Conservation (phyloP, 2,113 vertebrate genomes). For the Notechis scutatus region DNA sequence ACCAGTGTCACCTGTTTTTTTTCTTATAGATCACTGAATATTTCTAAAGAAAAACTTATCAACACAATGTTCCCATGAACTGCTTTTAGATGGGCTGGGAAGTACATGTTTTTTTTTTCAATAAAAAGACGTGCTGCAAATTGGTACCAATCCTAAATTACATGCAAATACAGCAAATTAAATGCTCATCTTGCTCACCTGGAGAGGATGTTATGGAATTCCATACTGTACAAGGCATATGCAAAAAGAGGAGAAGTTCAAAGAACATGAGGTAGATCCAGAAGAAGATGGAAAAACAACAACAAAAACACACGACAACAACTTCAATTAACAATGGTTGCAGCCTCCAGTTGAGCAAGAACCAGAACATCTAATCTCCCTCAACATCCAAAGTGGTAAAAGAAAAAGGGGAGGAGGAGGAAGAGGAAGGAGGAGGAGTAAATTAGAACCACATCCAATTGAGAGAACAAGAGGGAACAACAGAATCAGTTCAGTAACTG, state of each 20-base stretch:
- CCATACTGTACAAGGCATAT: no score
- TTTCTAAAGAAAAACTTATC: slow-evolving; percentile 19
- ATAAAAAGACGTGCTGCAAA: neutral
- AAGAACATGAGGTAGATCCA: no score
- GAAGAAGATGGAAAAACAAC: no score
- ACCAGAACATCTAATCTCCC: no score
- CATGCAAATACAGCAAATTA: no score
- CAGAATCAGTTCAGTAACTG: neutral
- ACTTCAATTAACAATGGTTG: no score
- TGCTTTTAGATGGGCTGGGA: neutral
- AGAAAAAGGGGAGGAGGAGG: neutral
- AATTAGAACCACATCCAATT: neutral
- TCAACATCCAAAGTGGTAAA: no score
- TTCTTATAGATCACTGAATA: neutral
- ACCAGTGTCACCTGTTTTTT: neutral
- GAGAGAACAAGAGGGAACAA: neutral
- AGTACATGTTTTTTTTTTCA: neutral
- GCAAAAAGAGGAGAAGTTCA: no score
- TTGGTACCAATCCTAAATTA: neutral
- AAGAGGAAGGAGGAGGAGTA: neutral
- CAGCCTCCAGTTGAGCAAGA: no score
- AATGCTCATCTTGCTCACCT: no score
- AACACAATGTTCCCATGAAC: slow-evolving; percentile 5
- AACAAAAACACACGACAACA: no score
- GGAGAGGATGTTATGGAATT: no score